Percentiles rank a stretch among this genome's conserved stretches.
Conservation (phyloP, 35 echinoderm and acorn worm genomes). For the Heliocidaris tuberculata region DNA sequence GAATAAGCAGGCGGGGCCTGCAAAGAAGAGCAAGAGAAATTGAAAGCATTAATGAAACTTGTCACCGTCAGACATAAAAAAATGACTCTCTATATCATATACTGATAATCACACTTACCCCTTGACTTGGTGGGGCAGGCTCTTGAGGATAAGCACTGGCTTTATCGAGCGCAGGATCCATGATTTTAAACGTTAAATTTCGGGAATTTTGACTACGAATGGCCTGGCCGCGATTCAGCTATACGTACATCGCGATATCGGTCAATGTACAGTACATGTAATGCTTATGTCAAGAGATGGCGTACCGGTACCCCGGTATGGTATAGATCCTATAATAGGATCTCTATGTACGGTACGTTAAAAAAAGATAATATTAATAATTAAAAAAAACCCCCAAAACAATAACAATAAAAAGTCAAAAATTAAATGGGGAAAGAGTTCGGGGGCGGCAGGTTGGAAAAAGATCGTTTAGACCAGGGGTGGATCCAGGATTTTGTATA, state of each 20-base stretch:
- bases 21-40: neutral
- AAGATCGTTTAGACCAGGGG: too few species aligned
- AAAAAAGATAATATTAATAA: too few species aligned
- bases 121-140: neutral
- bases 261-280: too few species aligned
- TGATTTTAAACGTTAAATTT: neutral
- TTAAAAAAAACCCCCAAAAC: too few species aligned
- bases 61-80: neutral
- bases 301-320: too few species aligned
- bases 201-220: neutral
- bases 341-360: too few species aligned
- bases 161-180: slow-evolving; percentile 30
- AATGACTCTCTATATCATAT: neutral
- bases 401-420: too few species aligned
- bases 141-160: slow-evolving; percentile 4
- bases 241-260: too few species aligned
- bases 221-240: neutral
- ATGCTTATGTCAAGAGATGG: slow-evolving; percentile 11
- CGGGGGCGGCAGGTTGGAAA: too few species aligned
- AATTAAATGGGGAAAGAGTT: too few species aligned
- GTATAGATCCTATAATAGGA: too few species aligned
- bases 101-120: neutral
- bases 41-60: neutral
- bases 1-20: slow-evolving; percentile 13
- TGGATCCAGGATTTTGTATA: too few species aligned